Base-by-base conservation (phyloP, 2,113 vertebrate genomes). In the Globicephala melas region DNA sequence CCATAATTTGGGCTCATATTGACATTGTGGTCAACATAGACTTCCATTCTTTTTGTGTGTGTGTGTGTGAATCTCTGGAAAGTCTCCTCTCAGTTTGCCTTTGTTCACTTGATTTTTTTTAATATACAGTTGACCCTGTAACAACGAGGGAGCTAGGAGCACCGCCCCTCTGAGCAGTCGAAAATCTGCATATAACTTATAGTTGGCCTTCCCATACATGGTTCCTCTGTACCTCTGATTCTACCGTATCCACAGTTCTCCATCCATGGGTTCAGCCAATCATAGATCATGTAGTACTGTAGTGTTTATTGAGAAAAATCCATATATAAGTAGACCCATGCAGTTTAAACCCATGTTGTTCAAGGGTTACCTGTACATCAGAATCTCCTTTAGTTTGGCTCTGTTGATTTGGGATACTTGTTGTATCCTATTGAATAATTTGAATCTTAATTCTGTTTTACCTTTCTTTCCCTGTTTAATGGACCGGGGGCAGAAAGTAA, bases 381-480 rank as follows among this genome's bases (percentile, higher is more conserved):
- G 9, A 62, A 60, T 88, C 53, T 71, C 53, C 9, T 86, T 94
- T 53, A 87, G 18, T 60, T 87, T 90, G 58, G n/a, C 1, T 92
- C 11, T 76, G 23, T 93, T 71, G 18, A 58, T 44, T 92, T 95
- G 8, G 28, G 5, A 77, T 83, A 77, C 44, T 91, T 92, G 20
- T 91, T 91, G n/a, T 80, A 84, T 68, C 11, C 18, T 91, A 41
- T 76, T 73, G 50, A 93, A 80, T 84, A 84, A 89, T 38, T 73
- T 84, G 18, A 92, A 91, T 74, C 13, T 84, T 74, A 94, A 95
- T 94, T 91, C 20, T 86, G 44, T 83, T 44, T 91, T 93, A 93
- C 21, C 2, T 87, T 70, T 90, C 9, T 76, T 76, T 76, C 71
- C 63, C 60, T 81, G 71, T 3, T 91, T 91, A 74, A 79, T 62